Evolutionary conservation across 2,888 invertebrate genomes (phyloP).

Genomic region (Heliconius erato): DNA sequence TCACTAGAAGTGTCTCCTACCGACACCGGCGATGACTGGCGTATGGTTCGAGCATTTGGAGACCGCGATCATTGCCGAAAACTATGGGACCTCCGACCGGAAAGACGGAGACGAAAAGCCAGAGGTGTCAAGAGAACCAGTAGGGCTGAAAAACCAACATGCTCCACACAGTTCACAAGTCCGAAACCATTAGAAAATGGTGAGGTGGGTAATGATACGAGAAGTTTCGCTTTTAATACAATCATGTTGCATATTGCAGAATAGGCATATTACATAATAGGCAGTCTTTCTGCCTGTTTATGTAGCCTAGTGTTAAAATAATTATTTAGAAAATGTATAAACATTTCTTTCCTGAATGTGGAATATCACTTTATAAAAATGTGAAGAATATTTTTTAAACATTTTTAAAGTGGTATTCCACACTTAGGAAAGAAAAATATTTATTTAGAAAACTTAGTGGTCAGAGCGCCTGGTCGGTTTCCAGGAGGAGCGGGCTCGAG

Average conservation of each 20-base stretch:
- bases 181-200: constrained; percentile 96
- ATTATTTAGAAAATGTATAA: no score
- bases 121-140: constrained; percentile 89
- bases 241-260: not conserved
- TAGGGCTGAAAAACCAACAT: constrained; percentile 94
- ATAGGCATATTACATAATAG: no score
- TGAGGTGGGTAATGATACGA: constrained; percentile 87
- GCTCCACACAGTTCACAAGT: constrained; percentile 96
- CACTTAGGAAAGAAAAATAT: no score
- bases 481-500: no score
- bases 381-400: no score
- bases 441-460: no score
- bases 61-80: constrained; percentile 92
- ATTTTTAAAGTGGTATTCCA: no score
- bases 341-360: no score
- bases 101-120: constrained; percentile 96
- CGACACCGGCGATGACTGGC: constrained; percentile 95
- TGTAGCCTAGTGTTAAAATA: no score
- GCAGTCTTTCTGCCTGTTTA: no score
- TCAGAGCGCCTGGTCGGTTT: no score
- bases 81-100: constrained; percentile 90
- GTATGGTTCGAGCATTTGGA: constrained; percentile 97
- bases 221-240: not conserved
- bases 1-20: constrained; percentile 93
- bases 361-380: no score